Evolutionary conservation across 2,797 vertebrate genomes (phyloP).

Genomic region (Antennarius maculatus): DNA sequence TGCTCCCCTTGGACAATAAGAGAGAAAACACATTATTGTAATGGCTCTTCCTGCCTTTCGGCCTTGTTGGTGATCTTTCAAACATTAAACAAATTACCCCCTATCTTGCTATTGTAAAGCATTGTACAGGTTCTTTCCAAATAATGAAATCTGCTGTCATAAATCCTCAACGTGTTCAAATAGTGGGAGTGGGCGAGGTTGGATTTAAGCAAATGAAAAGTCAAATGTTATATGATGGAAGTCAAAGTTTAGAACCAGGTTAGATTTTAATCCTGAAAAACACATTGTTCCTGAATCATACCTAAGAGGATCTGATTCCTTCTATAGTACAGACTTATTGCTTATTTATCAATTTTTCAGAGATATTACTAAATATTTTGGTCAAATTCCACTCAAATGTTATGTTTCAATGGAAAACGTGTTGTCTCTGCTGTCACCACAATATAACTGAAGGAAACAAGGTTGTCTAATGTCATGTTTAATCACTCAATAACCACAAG

Average conservation of each 20-base stretch:
- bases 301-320: neutral
- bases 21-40: conserved; percentile 65
- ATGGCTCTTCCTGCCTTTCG: conserved; percentile 51
- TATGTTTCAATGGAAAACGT: neutral
- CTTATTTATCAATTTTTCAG: neutral
- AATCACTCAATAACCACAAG: neutral
- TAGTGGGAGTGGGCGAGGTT: conserved; percentile 1
- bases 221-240: neutral
- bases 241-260: neutral
- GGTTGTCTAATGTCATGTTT: neutral
- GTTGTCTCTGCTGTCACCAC: neutral
- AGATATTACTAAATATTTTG: neutral
- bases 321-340: neutral
- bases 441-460: neutral
- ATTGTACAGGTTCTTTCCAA: conserved; percentile 48
- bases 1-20: conserved; percentile 29
- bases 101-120: conserved; percentile 43
- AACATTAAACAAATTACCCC: conserved; percentile 70
- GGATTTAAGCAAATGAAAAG: neutral
- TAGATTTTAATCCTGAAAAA: neutral
- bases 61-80: conserved; percentile 39
- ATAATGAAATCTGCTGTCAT: conserved; percentile 34
- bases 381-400: neutral
- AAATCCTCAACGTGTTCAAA: conserved; percentile 18
- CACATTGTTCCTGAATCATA: neutral